Evolutionary conservation across 1,140 invertebrate genomes (phyloP).

Genomic region (Hestina assimilis): DNA sequence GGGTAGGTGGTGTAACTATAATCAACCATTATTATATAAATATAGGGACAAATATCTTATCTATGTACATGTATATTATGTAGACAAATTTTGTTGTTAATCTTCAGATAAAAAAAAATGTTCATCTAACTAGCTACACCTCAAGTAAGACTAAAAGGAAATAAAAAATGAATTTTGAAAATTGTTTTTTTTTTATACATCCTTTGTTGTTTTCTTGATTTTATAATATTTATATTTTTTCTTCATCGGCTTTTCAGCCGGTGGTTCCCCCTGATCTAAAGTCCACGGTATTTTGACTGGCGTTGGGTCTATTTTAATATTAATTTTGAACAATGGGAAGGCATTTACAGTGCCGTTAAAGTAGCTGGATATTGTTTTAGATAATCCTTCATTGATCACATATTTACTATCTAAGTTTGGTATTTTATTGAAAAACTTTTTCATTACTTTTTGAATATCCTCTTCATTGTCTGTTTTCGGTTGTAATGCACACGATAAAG

Average conservation of each 20-base stretch:
- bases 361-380: conserved; percentile 46
- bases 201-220: conserved; percentile 17
- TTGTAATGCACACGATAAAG: conserved; percentile 16
- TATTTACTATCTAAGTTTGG: conserved; percentile 48
- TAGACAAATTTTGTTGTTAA: no score
- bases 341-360: conserved; percentile 54
- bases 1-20: no score
- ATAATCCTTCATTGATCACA: conserved; percentile 52
- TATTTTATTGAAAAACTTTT: conserved; percentile 43
- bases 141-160: no score
- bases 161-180: no score
- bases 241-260: conserved; percentile 15
- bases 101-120: no score
- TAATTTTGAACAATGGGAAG: conserved; percentile 57
- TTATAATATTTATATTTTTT: conserved; percentile 40
- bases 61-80: neutral
- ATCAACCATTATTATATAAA: no score
- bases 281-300: conserved; percentile 67
- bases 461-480: conserved; percentile 24
- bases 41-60: neutral
- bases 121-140: no score
- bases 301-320: conserved; percentile 50
- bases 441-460: conserved; percentile 37
- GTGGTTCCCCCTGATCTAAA: conserved; percentile 24
- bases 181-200: neutral